Evolutionary conservation across 92 coral and sea anemone species (phyloP), one percentile per base, ranked within the genome.

Genomic region (Siderastrea radians): DNA sequence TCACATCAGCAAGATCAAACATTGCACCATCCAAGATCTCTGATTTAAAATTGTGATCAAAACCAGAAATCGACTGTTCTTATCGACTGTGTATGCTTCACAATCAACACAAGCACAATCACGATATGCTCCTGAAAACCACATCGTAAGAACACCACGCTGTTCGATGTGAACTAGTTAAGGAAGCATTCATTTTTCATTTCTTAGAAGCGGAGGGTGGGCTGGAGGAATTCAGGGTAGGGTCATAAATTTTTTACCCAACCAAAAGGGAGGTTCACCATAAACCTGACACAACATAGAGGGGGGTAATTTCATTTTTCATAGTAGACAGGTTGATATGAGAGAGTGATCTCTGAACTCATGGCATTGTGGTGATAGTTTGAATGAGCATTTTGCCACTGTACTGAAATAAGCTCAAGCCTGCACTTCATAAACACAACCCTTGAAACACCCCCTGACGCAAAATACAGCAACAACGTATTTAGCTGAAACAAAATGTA

Each of bases 251-350:
- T 43, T 65, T 65, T 65, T 65, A 53, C 62, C 15, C 64, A 74
- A 13, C 78, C 48, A 19, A 11, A 53, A 74, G 49, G 78, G 61
- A 74, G 17, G 78, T 48, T 53, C 63, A 74, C 49, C 63, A 52
- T 74, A 53, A 17, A 50, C 51, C 52, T 74, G 2, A 17, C 60
- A 51, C 62, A 73, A 73, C n/a, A 17, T 49, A 6, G 77, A 7
- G 78, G 14, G 62, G 43, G 78, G 78, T 16, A 60, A 73, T 13
- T 73, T 73, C 77, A 72, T 15, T 73, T 73, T 73, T 73, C 58
- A 7, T 52, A 19, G 50, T 17, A 51, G 6, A 50, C 60, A 49
- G 59, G 59, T 72, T 72, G 76, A 72, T 72, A 49, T 49, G 6
- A 51, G n/a, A 52, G 12, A 73, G 59, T 49, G 62, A 73, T 73